A percentile compares a stretch with the other conserved stretches of the same genome.
phyloP scores from a whole-genome alignment of 2,888 invertebrate species.

The Agrochola lychnidis region DNA sequence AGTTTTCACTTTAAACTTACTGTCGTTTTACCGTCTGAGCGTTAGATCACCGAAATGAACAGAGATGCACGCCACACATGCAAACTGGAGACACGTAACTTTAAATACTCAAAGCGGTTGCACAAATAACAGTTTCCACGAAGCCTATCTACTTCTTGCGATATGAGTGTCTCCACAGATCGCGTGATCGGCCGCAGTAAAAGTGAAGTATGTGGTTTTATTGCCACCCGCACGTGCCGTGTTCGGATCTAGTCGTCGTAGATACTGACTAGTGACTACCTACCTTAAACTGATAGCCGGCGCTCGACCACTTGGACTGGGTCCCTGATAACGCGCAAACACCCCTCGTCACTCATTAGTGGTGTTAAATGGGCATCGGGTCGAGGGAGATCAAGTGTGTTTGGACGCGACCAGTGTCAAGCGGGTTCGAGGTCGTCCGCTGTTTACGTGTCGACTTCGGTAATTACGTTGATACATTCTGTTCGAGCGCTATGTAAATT shows the following conservation, averaged over 20 bases:
- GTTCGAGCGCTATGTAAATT: conserved; percentile 74
- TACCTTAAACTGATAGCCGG: conserved; percentile 57
- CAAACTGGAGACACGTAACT: conserved; percentile 68
- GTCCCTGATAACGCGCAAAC: conserved; percentile 57
- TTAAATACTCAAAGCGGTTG: conserved; percentile 61
- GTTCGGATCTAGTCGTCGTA: conserved; percentile 62
- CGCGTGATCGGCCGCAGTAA: conserved; percentile 80
- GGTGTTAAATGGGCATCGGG: conserved; percentile 49
- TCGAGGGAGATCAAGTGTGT: conserved; percentile 70
- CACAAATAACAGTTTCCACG: conserved; percentile 64
- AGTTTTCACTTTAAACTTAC: conserved; percentile 63
- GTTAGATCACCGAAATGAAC: conserved; percentile 60
- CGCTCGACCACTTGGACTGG: conserved; percentile 45
- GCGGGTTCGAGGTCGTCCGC: conserved; percentile 81
- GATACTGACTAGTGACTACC: conserved; percentile 53
- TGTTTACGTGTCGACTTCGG: conserved; percentile 80
- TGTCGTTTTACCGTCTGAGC: conserved; percentile 44
- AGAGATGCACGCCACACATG: conserved; percentile 64
- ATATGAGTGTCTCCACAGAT: conserved; percentile 69
- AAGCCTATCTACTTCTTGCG: conserved; percentile 63
- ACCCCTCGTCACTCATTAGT: conserved; percentile 58
- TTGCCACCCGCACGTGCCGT: conserved; percentile 70
- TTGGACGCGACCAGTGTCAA: conserved; percentile 77
- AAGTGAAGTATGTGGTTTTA: conserved; percentile 78
- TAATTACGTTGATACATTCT: conserved; percentile 76